A percentile compares a stretch with the other conserved stretches of the same genome.
phyloP scores from a whole-genome alignment of 2,888 invertebrate species.

The Dynastes hyllus region DNA sequence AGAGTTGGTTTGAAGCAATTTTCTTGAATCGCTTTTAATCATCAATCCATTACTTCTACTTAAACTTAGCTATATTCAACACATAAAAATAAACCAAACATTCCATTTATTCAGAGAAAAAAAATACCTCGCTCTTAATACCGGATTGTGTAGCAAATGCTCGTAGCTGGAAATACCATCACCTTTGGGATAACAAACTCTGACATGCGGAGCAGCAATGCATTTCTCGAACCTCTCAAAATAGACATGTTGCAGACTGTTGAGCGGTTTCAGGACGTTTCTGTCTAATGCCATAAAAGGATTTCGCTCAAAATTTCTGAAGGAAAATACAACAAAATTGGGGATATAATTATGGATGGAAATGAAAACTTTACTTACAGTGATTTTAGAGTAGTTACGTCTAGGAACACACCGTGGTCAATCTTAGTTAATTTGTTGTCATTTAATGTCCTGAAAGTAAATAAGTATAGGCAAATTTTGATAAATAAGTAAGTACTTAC shows the following conservation, averaged over 20 bases:
- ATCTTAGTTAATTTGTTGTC: constrained; percentile 70
- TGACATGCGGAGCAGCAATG: constrained; percentile 73
- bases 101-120: neutral
- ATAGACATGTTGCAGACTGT: constrained; percentile 72
- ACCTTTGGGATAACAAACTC: constrained; percentile 75
- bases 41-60: too few species aligned
- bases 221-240: constrained; percentile 77
- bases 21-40: too few species aligned
- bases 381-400: constrained; percentile 70
- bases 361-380: constrained; percentile 63
- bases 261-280: constrained; percentile 68
- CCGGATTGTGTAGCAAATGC: constrained; percentile 75
- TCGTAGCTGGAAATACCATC: constrained; percentile 77
- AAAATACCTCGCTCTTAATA: constrained; percentile 73
- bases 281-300: constrained; percentile 68
- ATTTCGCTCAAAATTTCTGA: constrained; percentile 65
- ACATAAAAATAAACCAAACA: too few species aligned
- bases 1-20: too few species aligned
- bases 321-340: constrained; percentile 40
- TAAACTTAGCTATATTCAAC: too few species aligned
- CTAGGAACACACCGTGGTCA: constrained; percentile 69
- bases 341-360: neutral
- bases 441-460: constrained; percentile 70
- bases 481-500: constrained; percentile 64
- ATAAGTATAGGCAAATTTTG: neutral